Evolutionary conservation across 53 echinoderm and acorn worm species (phyloP).

Genomic region (Astropecten irregularis): DNA sequence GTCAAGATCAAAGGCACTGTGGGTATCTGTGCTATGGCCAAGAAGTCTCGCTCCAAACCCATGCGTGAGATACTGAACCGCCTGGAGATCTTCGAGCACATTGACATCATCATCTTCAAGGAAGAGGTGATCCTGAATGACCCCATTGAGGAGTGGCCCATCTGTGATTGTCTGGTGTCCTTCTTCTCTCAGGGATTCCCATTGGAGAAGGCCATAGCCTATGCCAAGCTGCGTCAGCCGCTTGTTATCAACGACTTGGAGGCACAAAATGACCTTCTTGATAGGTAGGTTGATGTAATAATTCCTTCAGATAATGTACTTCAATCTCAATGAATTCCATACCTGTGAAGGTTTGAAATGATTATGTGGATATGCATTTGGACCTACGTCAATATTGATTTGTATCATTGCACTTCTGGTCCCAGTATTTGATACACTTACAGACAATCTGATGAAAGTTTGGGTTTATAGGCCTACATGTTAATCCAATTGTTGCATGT

Average conservation of each 20-base stretch:
- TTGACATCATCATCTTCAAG: constrained; percentile 75
- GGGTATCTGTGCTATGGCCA: constrained; percentile 97
- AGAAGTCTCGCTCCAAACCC: constrained; percentile 94
- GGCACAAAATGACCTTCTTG: constrained; percentile 75
- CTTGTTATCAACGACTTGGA: constrained; percentile 91
- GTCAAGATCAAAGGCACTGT: constrained; percentile 68
- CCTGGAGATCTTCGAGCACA: constrained; percentile 88
- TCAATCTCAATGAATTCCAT: no score
- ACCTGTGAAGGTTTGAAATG: no score
- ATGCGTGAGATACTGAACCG: constrained; percentile 95
- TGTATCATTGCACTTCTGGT: no score
- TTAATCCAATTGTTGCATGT: no score
- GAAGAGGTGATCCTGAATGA: constrained; percentile 93
- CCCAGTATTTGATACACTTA: no score
- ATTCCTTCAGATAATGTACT: no score
- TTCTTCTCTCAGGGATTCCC: constrained; percentile 98
- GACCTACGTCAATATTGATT: neutral
- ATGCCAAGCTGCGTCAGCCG: constrained; percentile 86
- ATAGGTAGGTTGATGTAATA: constrained; percentile 83
- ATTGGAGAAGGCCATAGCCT: constrained; percentile 88
- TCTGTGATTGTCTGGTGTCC: constrained; percentile 84
- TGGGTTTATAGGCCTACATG: no score
- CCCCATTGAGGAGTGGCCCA: constrained; percentile 93
- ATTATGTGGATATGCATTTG: neutral
- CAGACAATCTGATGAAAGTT: no score